Base-by-base conservation (phyloP, 2,888 invertebrate genomes). In the Molorchus minor region DNA sequence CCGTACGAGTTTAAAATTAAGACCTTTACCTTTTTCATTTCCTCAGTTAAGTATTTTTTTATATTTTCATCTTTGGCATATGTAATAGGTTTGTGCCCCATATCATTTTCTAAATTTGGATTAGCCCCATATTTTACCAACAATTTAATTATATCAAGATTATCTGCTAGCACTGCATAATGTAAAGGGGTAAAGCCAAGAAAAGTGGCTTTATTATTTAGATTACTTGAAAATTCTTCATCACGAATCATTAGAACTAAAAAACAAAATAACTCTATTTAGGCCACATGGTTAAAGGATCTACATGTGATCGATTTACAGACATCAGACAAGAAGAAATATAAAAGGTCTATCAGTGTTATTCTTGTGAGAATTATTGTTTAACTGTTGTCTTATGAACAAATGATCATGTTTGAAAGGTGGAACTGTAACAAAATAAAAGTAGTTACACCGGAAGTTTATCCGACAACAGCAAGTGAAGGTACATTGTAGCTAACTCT, bases 171-270 rank as follows among this genome's bases (percentile, higher is more conserved):
- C 47, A 89, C 92, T 7, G 95, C 94, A 83, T 96, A 96, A 80
- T 96, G 95, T 65, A 96, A 83, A 45, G 94, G 88, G 54, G 95
- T 94, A 81, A 93, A 94, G 25, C 93, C 94, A 66, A 88, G 84
- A 80, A 93, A 95, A 5, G 89, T 89, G 0, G 91, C 91, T 71
- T 87, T 84, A 69, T 85, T 87, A 75, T 88, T 88, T 77, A 90
- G 83, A 38, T 85, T 80, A 69, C 86, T 84, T 70, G 88, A 89
- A 81, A 96, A 96, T 78, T 95, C 93, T 64, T 92, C 90, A 77
- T 94, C 94, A 64, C 95, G 84, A 21, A 85, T 83, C 79, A 85
- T 82, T 62, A 88, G 71, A 44, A 87, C 87, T 86, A 62, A 19
- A 74, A 75, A 56, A 60, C 13, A 38, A 52, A 36, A 21, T 3